These are phyloP conservation scores for Falcaria lacertinaria DNA, from an alignment of 2,888 invertebrate species.

Conservation along the genomic window DNA sequence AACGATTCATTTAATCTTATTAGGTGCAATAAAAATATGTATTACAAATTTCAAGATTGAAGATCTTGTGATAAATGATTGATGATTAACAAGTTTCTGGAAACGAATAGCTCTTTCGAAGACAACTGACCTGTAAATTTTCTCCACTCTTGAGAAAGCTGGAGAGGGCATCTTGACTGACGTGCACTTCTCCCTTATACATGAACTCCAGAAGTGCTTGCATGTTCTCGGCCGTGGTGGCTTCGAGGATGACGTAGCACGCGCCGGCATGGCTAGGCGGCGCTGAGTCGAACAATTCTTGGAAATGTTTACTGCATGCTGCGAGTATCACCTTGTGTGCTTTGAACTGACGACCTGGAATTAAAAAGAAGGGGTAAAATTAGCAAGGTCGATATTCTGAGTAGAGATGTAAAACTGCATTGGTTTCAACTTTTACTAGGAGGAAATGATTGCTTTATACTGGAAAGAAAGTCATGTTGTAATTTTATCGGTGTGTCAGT, in stretches of 20 bases:
- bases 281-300: conserved; percentile 93
- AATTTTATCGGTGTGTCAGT: too few relatives aligned
- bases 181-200: conserved; percentile 97
- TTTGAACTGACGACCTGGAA: conserved; percentile 91
- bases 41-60: too few relatives aligned
- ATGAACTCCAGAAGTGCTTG: conserved; percentile 94
- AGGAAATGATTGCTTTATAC: too few relatives aligned
- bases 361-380: conserved; percentile 6
- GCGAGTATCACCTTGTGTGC: conserved; percentile 95
- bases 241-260: conserved; percentile 93
- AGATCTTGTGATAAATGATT: too few relatives aligned
- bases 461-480: too few relatives aligned
- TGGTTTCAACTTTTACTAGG: too few relatives aligned
- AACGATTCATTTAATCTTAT: too few relatives aligned
- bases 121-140: conserved; percentile 85
- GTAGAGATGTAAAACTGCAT: background rate
- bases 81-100: too few relatives aligned
- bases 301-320: conserved; percentile 95
- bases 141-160: conserved; percentile 95
- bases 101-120: too few relatives aligned
- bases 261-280: conserved; percentile 88
- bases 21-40: too few relatives aligned
- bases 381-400: background rate
- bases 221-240: conserved; percentile 94
- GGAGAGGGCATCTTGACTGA: conserved; percentile 93